Percentiles rank a stretch among this genome's conserved stretches.
Evolutionary conservation across 1,140 invertebrate genomes (phyloP).

Genomic region (Teleopsis dalmanni): DNA sequence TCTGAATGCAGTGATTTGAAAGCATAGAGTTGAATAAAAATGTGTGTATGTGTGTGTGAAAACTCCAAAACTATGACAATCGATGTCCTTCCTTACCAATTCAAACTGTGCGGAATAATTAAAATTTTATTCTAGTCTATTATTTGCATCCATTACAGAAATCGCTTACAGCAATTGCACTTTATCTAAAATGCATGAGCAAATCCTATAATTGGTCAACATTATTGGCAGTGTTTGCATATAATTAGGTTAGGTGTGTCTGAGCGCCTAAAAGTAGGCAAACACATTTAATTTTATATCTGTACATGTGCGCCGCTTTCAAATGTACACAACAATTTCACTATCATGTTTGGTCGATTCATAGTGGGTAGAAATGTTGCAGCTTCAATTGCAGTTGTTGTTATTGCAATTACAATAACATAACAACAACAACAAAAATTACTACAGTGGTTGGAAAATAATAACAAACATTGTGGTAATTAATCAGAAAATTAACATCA

Average conservation of each 20-base stretch:
- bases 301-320: not conserved
- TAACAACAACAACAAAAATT: not conserved
- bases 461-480: conserved; percentile 22
- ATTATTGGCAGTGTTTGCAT: conserved; percentile 33
- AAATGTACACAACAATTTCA: conserved; percentile 7
- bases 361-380: no score
- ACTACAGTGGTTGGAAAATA: not conserved
- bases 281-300: conserved; percentile 8
- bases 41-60: no score
- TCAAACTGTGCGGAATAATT: no score
- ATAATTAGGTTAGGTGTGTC: conserved; percentile 28
- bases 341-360: not conserved
- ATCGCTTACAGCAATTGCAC: no score
- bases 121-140: no score
- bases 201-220: conserved; percentile 34
- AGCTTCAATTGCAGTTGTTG: no score
- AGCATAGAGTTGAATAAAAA: no score
- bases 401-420: no score
- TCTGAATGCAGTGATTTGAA: no score
- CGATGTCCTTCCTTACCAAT: no score
- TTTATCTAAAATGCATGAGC: conserved; percentile 14
- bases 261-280: conserved; percentile 24
- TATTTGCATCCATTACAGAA: no score
- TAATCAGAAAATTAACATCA: conserved; percentile 44
- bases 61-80: no score